Evolutionary conservation across 2,797 vertebrate species (phyloP), one percentile per base, ranked within the genome.

Genomic region (Linurgus olivaceus): DNA sequence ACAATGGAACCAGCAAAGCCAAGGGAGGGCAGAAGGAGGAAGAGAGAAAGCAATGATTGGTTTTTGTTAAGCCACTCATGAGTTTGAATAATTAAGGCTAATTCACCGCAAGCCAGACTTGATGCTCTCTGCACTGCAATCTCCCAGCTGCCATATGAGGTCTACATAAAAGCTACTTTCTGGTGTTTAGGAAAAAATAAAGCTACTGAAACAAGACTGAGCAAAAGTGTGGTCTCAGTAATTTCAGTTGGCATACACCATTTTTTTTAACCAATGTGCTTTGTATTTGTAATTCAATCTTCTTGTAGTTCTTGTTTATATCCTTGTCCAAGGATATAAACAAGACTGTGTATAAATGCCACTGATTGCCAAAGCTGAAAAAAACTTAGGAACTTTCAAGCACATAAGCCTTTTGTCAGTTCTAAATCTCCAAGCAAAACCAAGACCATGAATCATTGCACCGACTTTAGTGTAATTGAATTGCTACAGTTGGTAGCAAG

Each of bases 1-100:
- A 96, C 95, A 96, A 94, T 84, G 62, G 54, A 83, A 88, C 31
- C 37, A 61, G 48, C 35, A 95, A 92, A 84, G 51, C 28, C 58
- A 80, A 77, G 50, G 23, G 47, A 61, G 21, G 20, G 28, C 20
- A 78, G 59, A 29, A 78, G 44, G 37, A 87, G 24, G 40, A 86
- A 78, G 24, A 61, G 31, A 82, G 33, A 50, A 71, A 88, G 57
- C 47, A 75, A 15, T 28, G 57, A 35, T 0, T 48, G 65, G 15
- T 7, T 85, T 94, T 78, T 86, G 17, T 50, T 76, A 90, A 95
- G 67, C 29, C 37, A 51, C 38, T 92, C 63, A 44, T 44, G 35
- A 76, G 7, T 87, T 45, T 75, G 84, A 90, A 78, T 55, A 86
- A 91, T 73, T 72, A 37, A 78, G 19, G 23, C 21, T 75, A 85